A percentile compares a stretch with the other conserved stretches of the same genome.
These are phyloP conservation scores for Gallirallus australis DNA, from an alignment of 2,797 vertebrate species.

Conservation along the genomic window DNA sequence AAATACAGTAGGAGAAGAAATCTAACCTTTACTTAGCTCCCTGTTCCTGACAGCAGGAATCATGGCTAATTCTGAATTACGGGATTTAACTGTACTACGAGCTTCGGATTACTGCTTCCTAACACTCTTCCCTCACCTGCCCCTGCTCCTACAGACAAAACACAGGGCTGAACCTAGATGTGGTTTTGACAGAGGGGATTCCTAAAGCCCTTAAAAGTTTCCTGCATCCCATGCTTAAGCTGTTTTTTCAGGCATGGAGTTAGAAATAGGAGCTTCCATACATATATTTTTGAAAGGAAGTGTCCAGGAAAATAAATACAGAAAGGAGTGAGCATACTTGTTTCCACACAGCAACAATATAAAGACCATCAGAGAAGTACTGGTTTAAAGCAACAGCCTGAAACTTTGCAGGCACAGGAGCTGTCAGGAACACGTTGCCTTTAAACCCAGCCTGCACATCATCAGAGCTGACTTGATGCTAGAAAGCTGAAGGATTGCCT, in stretches of 20 bases:
- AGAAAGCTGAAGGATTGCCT: slow-evolving; percentile 39
- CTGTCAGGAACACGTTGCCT: not conserved
- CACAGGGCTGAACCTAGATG: not conserved
- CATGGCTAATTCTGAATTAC: slow-evolving; percentile 1
- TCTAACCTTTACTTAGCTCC: slow-evolving; percentile 62
- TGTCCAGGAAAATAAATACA: not conserved
- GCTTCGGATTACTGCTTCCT: not conserved
- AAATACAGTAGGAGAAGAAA: slow-evolving; percentile 61
- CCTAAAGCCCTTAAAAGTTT: not conserved
- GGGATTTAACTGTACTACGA: not conserved
- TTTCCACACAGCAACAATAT: not conserved
- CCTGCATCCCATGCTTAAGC: not conserved
- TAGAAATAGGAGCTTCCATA: not conserved
- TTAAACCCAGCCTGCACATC: slow-evolving; percentile 16
- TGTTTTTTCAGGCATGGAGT: not conserved
- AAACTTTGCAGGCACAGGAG: not conserved
- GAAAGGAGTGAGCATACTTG: not conserved
- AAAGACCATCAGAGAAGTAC: not conserved
- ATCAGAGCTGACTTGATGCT: not conserved
- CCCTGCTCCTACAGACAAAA: not conserved
- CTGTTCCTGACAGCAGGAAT: slow-evolving; percentile 3
- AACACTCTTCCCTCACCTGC: not conserved
- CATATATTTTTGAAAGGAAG: not conserved
- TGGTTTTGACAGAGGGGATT: not conserved
- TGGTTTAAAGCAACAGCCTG: not conserved